Conservation (phyloP, 2,797 vertebrate genomes). For the Synaphobranchus kaupii region DNA sequence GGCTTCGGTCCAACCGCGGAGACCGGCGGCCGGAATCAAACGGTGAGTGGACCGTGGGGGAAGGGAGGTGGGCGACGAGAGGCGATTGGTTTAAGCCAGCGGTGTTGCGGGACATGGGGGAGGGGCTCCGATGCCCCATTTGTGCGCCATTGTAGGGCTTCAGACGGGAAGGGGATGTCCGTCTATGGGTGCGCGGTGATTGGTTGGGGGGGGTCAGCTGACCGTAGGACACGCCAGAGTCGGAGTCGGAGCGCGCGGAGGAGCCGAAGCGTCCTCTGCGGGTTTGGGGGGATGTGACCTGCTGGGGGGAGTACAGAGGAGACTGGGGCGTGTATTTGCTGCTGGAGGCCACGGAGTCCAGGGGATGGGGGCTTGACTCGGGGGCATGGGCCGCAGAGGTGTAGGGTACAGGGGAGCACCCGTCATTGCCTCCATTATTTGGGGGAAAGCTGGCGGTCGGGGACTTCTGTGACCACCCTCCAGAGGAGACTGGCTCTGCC, state of each 20-base stretch:
- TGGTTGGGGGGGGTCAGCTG: conserved; percentile 57
- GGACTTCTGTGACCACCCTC: conserved; percentile 1
- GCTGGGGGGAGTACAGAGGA: conserved; percentile 54
- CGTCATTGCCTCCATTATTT: conserved; percentile 32
- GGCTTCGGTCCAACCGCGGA: conserved; percentile 56
- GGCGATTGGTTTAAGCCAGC: conserved; percentile 44
- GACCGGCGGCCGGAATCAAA: conserved; percentile 54
- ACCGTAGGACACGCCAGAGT: conserved; percentile 33
- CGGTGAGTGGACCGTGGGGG: conserved; percentile 41
- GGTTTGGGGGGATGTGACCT: conserved; percentile 53
- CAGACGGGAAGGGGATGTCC: conserved; percentile 16
- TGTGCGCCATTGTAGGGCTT: conserved; percentile 52
- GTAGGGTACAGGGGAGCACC: conserved; percentile 47
- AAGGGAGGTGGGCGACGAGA: conserved; percentile 2
- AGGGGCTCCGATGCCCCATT: conserved; percentile 46
- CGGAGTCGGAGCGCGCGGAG: conserved; percentile 38
- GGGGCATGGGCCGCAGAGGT: conserved; percentile 39
- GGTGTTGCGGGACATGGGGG: conserved; percentile 37
- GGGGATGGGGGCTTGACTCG: conserved; percentile 30
- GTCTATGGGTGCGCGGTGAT: conserved; percentile 50
- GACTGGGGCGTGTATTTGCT: conserved; percentile 40
- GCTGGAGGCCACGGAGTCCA: conserved; percentile 50
- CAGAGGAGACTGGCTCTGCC: background rate
- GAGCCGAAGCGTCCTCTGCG: background rate
- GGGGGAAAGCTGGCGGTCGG: background rate